Conservation (phyloP, 2,113 vertebrate species). For the Toxotes chatareus region DNA sequence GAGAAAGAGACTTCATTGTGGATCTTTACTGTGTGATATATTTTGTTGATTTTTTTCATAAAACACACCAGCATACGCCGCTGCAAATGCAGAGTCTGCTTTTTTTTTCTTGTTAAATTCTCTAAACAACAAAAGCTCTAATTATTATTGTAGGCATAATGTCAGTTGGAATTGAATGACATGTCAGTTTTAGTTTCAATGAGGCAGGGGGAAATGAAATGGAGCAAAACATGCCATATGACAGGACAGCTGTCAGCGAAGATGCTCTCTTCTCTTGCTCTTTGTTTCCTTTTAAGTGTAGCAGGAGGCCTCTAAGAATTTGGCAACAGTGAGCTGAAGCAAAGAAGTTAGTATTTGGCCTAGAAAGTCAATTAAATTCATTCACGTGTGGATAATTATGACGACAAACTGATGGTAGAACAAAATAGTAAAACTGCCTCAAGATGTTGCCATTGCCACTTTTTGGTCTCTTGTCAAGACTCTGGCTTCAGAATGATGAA, state of each 20-base stretch:
- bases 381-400: conserved; percentile 47
- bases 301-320: conserved; percentile 44
- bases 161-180: conserved; percentile 33
- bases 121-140: conserved; percentile 2
- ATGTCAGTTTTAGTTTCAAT: conserved; percentile 53
- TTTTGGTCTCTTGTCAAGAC: conserved; percentile 43
- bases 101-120: not conserved
- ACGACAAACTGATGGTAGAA: conserved; percentile 43
- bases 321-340: conserved; percentile 34
- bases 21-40: not conserved
- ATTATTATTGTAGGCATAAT: conserved; percentile 16
- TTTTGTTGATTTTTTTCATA: not conserved
- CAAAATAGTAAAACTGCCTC: conserved; percentile 27
- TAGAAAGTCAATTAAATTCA: conserved; percentile 64
- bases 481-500: conserved; percentile 17
- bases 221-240: conserved; percentile 68
- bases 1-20: not conserved
- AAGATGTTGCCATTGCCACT: conserved; percentile 22
- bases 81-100: not conserved
- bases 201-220: conserved; percentile 57
- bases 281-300: conserved; percentile 40
- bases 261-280: conserved; percentile 52
- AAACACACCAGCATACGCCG: not conserved
- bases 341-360: conserved; percentile 49
- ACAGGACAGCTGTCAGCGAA: conserved; percentile 72